A percentile compares a stretch with the other conserved stretches of the same genome.
Evolutionary conservation across 2,797 vertebrate genomes (phyloP).

Genomic region (Urosaurus nigricauda): DNA sequence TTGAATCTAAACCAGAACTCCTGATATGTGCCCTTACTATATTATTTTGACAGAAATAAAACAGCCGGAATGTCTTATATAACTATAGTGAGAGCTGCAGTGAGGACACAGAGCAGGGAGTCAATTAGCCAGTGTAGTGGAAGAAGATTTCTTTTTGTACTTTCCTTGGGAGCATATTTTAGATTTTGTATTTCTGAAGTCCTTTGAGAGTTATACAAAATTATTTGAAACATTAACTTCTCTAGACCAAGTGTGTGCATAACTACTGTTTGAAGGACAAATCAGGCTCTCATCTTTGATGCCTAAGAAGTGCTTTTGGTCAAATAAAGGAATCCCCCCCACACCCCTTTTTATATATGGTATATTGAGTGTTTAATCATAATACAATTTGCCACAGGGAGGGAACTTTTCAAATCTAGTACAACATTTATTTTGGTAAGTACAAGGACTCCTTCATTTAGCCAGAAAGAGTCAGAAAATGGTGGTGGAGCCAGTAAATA

Average conservation of each 20-base stretch:
- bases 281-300: slow-evolving; percentile 62
- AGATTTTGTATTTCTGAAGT: slow-evolving; percentile 44
- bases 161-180: slow-evolving; percentile 44
- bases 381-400: slow-evolving; percentile 59
- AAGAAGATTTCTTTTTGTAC: slow-evolving; percentile 20
- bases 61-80: slow-evolving; percentile 27
- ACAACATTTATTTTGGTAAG: slow-evolving; percentile 42
- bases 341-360: slow-evolving; percentile 15
- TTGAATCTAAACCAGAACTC: slow-evolving; percentile 36
- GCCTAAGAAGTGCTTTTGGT: slow-evolving; percentile 56
- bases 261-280: slow-evolving; percentile 64
- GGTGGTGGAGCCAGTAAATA: slow-evolving; percentile 1
- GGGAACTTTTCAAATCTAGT: slow-evolving; percentile 45
- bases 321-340: slow-evolving; percentile 25
- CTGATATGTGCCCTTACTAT: neutral
- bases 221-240: slow-evolving; percentile 66
- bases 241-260: slow-evolving; percentile 62
- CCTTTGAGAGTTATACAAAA: slow-evolving; percentile 71
- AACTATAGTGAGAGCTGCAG: slow-evolving; percentile 17
- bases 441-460: slow-evolving; percentile 22
- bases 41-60: slow-evolving; percentile 31
- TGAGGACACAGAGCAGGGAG: slow-evolving; percentile 31
- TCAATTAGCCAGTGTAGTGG: slow-evolving; percentile 39
- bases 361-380: slow-evolving; percentile 70
- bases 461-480: slow-evolving; percentile 26